Base-by-base conservation (phyloP, 1,140 invertebrate species). In the Idris sp. region DNA sequence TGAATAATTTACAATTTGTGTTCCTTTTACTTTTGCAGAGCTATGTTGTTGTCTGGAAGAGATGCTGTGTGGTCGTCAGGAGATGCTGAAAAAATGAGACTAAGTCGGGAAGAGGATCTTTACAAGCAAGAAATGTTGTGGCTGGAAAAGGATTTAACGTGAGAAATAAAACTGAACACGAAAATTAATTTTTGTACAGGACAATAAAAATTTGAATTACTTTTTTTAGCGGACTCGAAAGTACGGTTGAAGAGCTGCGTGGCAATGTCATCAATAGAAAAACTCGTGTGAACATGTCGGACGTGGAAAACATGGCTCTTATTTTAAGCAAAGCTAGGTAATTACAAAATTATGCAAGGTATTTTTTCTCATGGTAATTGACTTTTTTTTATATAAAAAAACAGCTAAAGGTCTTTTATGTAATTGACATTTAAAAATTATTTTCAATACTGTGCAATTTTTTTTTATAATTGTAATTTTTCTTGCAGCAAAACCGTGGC, bases 231-330 rank as follows among this genome's bases (percentile, higher is more conserved):
- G 97, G 98, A 84, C 89, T 99, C 38, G 97, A 99, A 88, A 91
- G 92, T 16, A 96, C 95, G 3, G 97, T 99, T 1, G 97, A 99
- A 87, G 96, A 97, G 83, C 88, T 99, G 31, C 90, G 97, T 46
- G 94, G 94, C 31, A 97, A 98, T 85, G 97, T 98, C 0, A 96
- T 98, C 38, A 98, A 97, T 87, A 91, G 95, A 49, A 94, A 97
- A 83, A 97, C 96, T 35, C 91, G 96, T 26, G 97, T 99, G 7
- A 98, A 98, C 82, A 97, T 98, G 94, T 92, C 93, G 0, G 97
- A 98, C 83, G 97, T 99, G 1, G 97, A 99, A 84, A 95, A 95
- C 77, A 98, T 99, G 92, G 97, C 97, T 10, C 89, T 98, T 69
- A 91, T 97, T 53, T 88, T 99, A 10, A 96, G 93, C 83, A 91